Base-by-base conservation (phyloP, 2,888 invertebrate species). In the Lordiphosa andalusiaca region DNA sequence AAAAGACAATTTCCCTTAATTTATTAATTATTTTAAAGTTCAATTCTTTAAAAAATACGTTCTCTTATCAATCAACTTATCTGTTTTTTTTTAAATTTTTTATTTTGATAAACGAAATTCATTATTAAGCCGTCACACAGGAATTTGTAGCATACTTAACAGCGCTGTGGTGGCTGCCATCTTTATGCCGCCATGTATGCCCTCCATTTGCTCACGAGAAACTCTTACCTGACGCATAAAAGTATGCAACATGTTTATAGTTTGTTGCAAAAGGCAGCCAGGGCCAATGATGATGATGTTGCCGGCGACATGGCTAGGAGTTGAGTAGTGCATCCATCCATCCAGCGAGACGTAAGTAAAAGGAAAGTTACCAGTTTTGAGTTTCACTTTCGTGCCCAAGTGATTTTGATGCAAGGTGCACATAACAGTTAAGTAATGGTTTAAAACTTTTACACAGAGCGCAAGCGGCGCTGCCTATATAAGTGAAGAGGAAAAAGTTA, bases 301-400 rank as follows among this genome's bases (percentile, higher is more conserved):
- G 38, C 54, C 49, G 63, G 47, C 65, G 61, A 49, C 65, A 59
- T 65, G 52, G 56, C 47, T 36, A 52, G 10, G 46, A 53, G 59
- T 30, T 50, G 56, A 52, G 38, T 58, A 52, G 38, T 58, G 57
- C 56, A 67, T 65, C 16, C 16, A 67, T 65, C 16, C 16, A 16
- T 16, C 16, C 16, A 30, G 19, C 19, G 23, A 37, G 39, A 30
- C 51, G 42, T 59, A 60, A 60, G 46, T 44, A 46, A 56, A 62
- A 67, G 73, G 25, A 54, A 73, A 77, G 84, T 84, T 77, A 63
- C 53, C 40, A 60, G 71, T 66, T 83, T 65, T 68, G 59, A 84
- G 83, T 80, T 80, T 83, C 84, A 85, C 85, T 80, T 80, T 80
- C 83, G 76, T 61, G 83, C 78, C 80, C 78, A 80, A 80, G 78